These are phyloP conservation scores for Auanema freiburgensis DNA, from an alignment of 2,888 invertebrate genomes.

Conservation along the genomic window DNA sequence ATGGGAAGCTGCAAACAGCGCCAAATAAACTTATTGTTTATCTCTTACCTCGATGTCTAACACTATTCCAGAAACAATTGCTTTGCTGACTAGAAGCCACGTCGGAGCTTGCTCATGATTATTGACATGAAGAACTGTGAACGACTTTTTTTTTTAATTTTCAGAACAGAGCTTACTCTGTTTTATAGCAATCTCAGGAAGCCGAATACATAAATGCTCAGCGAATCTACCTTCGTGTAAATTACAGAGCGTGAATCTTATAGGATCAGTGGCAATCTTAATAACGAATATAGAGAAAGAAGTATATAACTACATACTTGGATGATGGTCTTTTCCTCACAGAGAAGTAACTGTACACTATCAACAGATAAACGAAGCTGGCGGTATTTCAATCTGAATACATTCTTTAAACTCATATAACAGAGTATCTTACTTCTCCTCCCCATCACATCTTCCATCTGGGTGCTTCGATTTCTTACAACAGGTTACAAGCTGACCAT, in stretches of 20 bases:
- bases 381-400: slow-evolving; percentile 31
- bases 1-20: slow-evolving; percentile 28
- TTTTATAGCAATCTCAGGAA: slow-evolving; percentile 34
- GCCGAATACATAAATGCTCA: slow-evolving; percentile 43
- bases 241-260: slow-evolving; percentile 57
- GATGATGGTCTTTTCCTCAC: slow-evolving; percentile 71
- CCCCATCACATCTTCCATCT: slow-evolving; percentile 14
- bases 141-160: too few relatives aligned
- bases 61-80: too few relatives aligned
- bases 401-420: neutral
- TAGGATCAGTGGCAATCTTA: slow-evolving; percentile 30
- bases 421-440: slow-evolving; percentile 5
- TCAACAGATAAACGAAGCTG: slow-evolving; percentile 82
- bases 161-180: slow-evolving; percentile 38
- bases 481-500: slow-evolving; percentile 47
- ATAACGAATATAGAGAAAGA: slow-evolving; percentile 6
- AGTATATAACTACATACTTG: slow-evolving; percentile 11
- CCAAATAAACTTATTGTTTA: too few relatives aligned
- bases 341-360: slow-evolving; percentile 84
- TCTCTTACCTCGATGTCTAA: too few relatives aligned
- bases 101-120: neutral
- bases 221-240: slow-evolving; percentile 47
- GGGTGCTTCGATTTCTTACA: slow-evolving; percentile 10
- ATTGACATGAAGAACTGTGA: neutral
- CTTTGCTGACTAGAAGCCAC: too few relatives aligned